A percentile compares a stretch with the other conserved stretches of the same genome.
Evolutionary conservation across 2,888 invertebrate species (phyloP).

Genomic region (Cheiracanthium punctorium): DNA sequence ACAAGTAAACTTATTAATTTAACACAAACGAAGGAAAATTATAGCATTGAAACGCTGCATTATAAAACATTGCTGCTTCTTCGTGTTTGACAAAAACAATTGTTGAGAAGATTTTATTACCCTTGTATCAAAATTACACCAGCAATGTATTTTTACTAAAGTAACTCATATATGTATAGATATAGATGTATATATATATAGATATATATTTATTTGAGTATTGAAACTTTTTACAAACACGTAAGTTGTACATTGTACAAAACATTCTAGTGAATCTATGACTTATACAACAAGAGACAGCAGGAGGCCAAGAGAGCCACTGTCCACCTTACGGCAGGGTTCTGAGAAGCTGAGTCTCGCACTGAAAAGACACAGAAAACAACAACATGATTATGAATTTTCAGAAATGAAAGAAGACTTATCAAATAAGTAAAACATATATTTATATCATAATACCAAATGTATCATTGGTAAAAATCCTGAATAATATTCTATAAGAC

Average conservation of each 20-base stretch:
- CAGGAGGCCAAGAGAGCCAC: constrained; percentile 66
- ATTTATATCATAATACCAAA: no score
- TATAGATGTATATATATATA: constrained; percentile 52
- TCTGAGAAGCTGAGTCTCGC: constrained; percentile 62
- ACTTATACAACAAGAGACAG: constrained; percentile 67
- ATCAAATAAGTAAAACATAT: no score
- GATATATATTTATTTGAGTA: constrained; percentile 66
- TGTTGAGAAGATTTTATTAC: constrained; percentile 37
- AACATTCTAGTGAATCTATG: constrained; percentile 68
- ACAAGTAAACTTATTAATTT: no score
- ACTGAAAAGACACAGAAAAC: constrained; percentile 46
- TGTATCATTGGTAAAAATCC: no score
- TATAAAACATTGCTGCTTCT: no score
- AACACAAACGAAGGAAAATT: no score
- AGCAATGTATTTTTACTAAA: constrained; percentile 31
- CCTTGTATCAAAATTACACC: constrained; percentile 56
- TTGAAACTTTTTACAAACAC: constrained; percentile 70
- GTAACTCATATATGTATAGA: constrained; percentile 45
- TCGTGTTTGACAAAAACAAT: not conserved
- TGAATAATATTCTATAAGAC: no score
- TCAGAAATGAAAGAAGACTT: no score
- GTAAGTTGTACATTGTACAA: constrained; percentile 68
- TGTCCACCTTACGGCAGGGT: constrained; percentile 65
- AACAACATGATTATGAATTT: no score
- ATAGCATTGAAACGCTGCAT: no score